Evolutionary conservation across 2,797 vertebrate species (phyloP).

Genomic region (Notamacropus eugenii): DNA sequence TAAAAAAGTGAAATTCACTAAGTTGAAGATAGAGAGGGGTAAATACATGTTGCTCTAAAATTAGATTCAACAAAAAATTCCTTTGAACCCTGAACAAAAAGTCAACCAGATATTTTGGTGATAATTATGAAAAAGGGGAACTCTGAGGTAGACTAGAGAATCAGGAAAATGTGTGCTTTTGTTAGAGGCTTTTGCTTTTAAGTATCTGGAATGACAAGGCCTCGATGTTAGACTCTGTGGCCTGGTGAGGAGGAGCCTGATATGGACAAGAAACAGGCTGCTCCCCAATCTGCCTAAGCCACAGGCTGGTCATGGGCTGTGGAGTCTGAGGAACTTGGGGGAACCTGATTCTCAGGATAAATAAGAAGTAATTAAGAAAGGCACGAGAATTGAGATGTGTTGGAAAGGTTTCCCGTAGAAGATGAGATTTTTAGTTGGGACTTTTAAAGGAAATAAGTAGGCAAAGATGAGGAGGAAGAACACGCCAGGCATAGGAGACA

Average conservation of each 20-base stretch:
- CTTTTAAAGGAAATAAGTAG: background rate
- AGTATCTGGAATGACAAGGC: background rate
- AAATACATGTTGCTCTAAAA: background rate
- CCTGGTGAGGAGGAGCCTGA: background rate
- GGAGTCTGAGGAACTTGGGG: background rate
- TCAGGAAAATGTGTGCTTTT: background rate
- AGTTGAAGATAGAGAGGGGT: background rate
- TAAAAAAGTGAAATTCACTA: background rate
- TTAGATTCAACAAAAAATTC: background rate
- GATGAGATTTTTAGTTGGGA: background rate
- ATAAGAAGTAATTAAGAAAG: background rate
- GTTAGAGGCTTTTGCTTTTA: background rate
- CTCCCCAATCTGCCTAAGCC: background rate
- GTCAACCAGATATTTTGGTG: background rate
- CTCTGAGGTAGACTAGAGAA: background rate
- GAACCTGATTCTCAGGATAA: background rate
- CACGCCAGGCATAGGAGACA: background rate
- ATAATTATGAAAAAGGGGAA: background rate
- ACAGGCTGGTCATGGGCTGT: rapidly evolving
- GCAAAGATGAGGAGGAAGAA: background rate
- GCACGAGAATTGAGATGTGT: background rate
- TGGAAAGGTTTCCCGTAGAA: background rate
- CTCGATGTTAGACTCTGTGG: background rate
- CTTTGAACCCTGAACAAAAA: background rate
- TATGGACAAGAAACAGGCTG: too few relatives aligned